Conservation (phyloP, 2,888 invertebrate genomes). For the Drosophila kambysellisi region DNA sequence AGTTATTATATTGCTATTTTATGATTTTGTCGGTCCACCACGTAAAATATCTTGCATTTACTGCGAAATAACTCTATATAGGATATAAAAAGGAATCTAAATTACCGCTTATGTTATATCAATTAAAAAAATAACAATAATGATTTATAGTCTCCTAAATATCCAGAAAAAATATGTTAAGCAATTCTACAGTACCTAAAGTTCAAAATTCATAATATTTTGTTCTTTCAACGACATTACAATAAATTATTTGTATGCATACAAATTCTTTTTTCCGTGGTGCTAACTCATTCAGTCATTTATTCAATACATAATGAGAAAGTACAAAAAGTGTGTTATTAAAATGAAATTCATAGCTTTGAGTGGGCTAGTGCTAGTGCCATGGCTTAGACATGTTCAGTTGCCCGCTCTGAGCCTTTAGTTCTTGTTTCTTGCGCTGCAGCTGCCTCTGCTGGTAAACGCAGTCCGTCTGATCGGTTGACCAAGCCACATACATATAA, state of each 20-base stretch:
- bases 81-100: no score
- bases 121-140: background rate
- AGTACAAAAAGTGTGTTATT: conserved; percentile 25
- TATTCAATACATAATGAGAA: conserved; percentile 27
- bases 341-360: conserved; percentile 14
- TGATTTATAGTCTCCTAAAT: background rate
- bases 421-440: conserved; percentile 85
- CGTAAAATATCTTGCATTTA: background rate
- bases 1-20: background rate
- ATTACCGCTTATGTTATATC: no score
- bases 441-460: conserved; percentile 86
- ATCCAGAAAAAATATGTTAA: background rate
- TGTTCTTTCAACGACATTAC: no score
- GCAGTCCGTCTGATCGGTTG: conserved; percentile 87
- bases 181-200: background rate
- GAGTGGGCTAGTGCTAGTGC: conserved; percentile 1
- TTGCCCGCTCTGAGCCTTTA: conserved; percentile 69
- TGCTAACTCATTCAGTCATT: conserved; percentile 73
- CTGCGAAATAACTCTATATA: background rate
- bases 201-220: background rate
- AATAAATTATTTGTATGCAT: no score
- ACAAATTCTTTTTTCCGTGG: conserved; percentile 78
- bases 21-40: background rate
- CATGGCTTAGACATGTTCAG: background rate
- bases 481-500: conserved; percentile 88